Evolutionary conservation across 2,888 invertebrate genomes (phyloP).

Genomic region (Lithophane leautieri): DNA sequence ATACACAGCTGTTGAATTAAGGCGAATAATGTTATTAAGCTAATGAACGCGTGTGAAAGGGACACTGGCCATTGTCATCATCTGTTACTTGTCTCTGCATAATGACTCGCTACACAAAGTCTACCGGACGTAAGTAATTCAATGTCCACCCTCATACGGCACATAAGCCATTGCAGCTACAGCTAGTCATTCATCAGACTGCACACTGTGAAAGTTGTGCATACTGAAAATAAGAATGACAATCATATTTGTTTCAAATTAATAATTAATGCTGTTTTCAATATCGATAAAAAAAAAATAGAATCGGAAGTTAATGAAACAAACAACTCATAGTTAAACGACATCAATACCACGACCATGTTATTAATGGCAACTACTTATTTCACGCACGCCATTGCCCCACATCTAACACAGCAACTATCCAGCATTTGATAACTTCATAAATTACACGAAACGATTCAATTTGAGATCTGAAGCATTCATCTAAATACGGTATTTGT

Average conservation of each 20-base stretch:
- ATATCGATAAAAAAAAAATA: conserved; percentile 5
- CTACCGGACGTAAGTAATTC: conserved; percentile 12
- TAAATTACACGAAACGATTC: conserved; percentile 49
- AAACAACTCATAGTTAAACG: conserved; percentile 14
- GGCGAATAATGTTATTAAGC: conserved; percentile 46
- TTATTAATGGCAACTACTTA: conserved; percentile 24
- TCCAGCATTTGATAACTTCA: conserved; percentile 35
- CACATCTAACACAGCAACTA: conserved; percentile 26
- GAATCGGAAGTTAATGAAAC: conserved; percentile 10
- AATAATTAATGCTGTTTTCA: not conserved
- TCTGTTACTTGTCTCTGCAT: conserved; percentile 44
- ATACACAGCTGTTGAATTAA: conserved; percentile 61
- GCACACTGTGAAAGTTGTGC: not conserved
- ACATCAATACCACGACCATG: conserved; percentile 1
- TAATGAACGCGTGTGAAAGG: conserved; percentile 45
- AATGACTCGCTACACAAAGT: conserved; percentile 13
- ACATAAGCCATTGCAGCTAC: conserved; percentile 26
- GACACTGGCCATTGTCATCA: conserved; percentile 40
- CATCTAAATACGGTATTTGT: conserved; percentile 63
- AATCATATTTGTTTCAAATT: not conserved
- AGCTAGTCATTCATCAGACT: conserved; percentile 24
- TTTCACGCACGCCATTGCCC: conserved; percentile 31
- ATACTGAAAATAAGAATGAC: not conserved
- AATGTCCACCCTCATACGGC: conserved; percentile 28
- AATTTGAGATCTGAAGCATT: conserved; percentile 58